Evolutionary conservation across 1,140 invertebrate species (phyloP), one percentile per base, ranked within the genome.

Genomic region (Drosophila micromelanica): DNA sequence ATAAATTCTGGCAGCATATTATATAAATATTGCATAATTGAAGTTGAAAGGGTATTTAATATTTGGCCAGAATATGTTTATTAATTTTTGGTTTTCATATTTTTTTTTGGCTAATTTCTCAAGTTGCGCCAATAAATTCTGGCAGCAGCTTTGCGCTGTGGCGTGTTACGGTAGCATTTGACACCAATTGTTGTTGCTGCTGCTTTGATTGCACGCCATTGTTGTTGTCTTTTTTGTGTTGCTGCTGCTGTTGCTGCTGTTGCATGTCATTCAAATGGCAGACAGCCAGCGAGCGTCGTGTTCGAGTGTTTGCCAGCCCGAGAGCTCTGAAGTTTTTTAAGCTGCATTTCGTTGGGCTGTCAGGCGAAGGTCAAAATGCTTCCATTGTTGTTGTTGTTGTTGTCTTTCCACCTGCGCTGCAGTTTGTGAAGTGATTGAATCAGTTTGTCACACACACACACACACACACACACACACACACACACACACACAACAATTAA

Each of bases 191-290:
- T 68, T 72, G 78, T 70, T 76, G 49, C 40, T 63, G 61, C 55
- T 76, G 62, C 32, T 35, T 35, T 68, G 52, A 57, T 80, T 67
- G 80, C 80, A 84, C 81, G 80, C 80, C 63, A 80, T 64, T 79
- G 71, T 45, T 42, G 37, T 45, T 73, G 71, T 57, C 9, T 27
- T 62, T 15, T 38, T 35, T 62, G 15, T 38, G 37, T 6, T 69
- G 69, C 49, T 64, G 79, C 43, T 54, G 55, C 9, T 48, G 62
- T 60, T 72, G 65, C 55, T 48, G 69, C 57, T 65, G 82, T 76
- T 81, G 82, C 82, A 87, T 74, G 82, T 84, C 82, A 87, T 77
- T 87, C 84, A 89, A 84, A 78, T 84, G 76, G 56, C 82, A 84
- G 84, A 89, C 82, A 84, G 79, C 78, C 79, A 89, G 48, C 76